Evolutionary conservation across 2,113 vertebrate genomes (phyloP).

Genomic region (Mus musculus): DNA sequence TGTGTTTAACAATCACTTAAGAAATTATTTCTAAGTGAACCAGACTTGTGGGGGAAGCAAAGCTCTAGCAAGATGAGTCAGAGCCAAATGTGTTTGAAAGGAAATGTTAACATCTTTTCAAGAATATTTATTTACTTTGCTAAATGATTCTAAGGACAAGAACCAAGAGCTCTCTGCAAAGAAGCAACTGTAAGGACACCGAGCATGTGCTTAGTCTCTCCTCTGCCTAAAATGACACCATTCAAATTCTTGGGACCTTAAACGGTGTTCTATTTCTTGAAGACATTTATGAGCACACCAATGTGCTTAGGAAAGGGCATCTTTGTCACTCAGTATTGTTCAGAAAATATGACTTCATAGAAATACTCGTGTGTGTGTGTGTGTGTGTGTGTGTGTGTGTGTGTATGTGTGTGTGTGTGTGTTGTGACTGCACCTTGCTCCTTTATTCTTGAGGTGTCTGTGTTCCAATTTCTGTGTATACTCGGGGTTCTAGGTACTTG

Average conservation of each 20-base stretch:
- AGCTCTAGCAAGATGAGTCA: not conserved
- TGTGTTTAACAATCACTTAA: not conserved
- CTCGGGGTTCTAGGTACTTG: too few relatives aligned
- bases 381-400: not conserved
- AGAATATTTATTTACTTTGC: not conserved
- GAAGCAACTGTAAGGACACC: not conserved
- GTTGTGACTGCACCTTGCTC: not conserved
- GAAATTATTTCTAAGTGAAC: conserved; percentile 10
- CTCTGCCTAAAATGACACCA: not conserved
- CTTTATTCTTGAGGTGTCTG: not conserved
- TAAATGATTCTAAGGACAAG: not conserved
- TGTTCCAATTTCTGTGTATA: not conserved
- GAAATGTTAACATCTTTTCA: conserved; percentile 26
- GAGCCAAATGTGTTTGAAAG: not conserved
- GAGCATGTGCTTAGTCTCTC: not conserved
- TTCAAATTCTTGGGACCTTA: not conserved
- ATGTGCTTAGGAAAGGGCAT: not conserved
- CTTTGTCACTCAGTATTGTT: not conserved
- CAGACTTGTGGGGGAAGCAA: not conserved
- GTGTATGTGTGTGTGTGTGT: not conserved
- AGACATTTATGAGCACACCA: conserved; percentile 13
- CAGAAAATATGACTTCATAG: not conserved
- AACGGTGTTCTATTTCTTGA: conserved; percentile 3
- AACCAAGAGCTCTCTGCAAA: not conserved
- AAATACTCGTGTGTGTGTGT: not conserved